These are phyloP conservation scores for Lasius fuliginosus DNA, from an alignment of 2,888 invertebrate genomes.

Conservation along the genomic window DNA sequence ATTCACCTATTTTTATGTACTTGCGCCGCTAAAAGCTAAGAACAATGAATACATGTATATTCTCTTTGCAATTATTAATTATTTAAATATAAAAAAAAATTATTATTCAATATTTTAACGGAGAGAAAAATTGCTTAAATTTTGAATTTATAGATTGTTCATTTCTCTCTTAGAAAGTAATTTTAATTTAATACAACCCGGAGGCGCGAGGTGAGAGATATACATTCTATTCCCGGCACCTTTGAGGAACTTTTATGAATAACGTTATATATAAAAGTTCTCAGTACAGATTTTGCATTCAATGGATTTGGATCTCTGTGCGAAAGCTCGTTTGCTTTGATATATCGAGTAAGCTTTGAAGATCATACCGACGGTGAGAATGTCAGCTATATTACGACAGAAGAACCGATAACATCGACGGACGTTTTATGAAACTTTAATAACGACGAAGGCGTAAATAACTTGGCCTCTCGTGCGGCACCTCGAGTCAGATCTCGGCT, in stretches of 20 bases:
- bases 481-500: conserved; percentile 29
- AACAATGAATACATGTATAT: not conserved
- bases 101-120: not conserved
- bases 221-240: not conserved
- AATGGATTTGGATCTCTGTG: not conserved
- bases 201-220: not conserved
- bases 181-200: not conserved
- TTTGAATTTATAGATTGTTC: not conserved
- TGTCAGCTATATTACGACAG: conserved; percentile 27
- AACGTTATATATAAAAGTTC: conserved; percentile 36
- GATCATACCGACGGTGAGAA: conserved; percentile 38
- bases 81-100: not conserved
- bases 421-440: conserved; percentile 61
- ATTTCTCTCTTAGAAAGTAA: too few species aligned
- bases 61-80: not conserved
- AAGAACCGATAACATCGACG: conserved; percentile 48
- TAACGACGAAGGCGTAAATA: conserved; percentile 48
- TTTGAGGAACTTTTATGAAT: conserved; percentile 1
- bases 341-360: conserved; percentile 15
- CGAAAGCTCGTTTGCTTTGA: conserved; percentile 8
- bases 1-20: not conserved
- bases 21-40: not conserved
- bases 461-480: conserved; percentile 30
- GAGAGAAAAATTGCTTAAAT: not conserved
- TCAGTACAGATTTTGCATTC: conserved; percentile 16